Percentiles rank a stretch among this genome's conserved stretches.
Evolutionary conservation across 2,888 invertebrate genomes (phyloP).

Genomic region (Oscheius myriophilus): DNA sequence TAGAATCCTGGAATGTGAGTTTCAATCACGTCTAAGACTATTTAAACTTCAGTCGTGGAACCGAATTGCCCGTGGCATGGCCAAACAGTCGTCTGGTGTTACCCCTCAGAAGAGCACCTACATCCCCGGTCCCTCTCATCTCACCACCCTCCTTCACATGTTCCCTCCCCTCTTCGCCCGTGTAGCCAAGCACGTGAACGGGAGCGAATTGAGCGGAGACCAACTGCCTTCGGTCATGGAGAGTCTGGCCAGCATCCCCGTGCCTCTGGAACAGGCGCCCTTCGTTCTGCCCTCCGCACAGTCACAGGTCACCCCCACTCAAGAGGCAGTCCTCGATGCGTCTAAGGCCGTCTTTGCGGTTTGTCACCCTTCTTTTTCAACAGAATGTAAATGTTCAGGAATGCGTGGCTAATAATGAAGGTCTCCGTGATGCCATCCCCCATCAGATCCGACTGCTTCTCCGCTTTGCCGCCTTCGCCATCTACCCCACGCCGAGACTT

Average conservation of each 20-base stretch:
- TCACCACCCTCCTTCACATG: constrained; percentile 92
- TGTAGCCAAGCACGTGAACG: constrained; percentile 43
- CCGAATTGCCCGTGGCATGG: constrained; percentile 45
- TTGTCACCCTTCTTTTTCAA: constrained; percentile 61
- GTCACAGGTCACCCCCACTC: constrained; percentile 84
- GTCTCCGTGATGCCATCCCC: constrained; percentile 66
- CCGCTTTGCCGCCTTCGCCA: constrained; percentile 70
- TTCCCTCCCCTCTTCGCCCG: constrained; percentile 86
- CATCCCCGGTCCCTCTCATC: constrained; percentile 90
- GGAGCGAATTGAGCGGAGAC: constrained; percentile 48
- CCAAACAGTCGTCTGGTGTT: constrained; percentile 26
- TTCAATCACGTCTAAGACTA: background rate
- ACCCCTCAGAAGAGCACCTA: constrained; percentile 73
- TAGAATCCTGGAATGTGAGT: constrained; percentile 63
- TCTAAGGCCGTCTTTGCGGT: constrained; percentile 88
- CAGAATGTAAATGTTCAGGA: constrained; percentile 36
- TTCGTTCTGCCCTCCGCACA: constrained; percentile 82
- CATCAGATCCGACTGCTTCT: constrained; percentile 73
- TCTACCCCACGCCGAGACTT: constrained; percentile 41
- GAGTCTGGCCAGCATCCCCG: constrained; percentile 83
- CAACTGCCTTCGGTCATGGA: constrained; percentile 49
- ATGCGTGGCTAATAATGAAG: constrained; percentile 39
- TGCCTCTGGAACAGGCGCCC: constrained; percentile 83
- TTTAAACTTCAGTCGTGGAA: constrained; percentile 42
- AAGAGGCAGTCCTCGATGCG: constrained; percentile 85